phyloP scores from a whole-genome alignment of 2,797 vertebrate genomes.

The Lutjanus campechanus region DNA sequence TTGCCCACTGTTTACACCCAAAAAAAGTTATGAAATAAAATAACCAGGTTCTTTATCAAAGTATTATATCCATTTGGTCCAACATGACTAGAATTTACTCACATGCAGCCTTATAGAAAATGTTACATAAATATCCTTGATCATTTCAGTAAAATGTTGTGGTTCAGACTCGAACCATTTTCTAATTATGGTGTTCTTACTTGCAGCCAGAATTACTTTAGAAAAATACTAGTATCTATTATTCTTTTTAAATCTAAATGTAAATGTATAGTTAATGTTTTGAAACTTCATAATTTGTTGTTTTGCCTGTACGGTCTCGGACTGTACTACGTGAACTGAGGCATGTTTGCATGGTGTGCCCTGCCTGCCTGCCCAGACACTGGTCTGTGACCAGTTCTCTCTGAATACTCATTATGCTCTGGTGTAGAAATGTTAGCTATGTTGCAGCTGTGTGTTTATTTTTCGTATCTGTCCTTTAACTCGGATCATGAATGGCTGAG shows the following conservation, averaged over 20 bases:
- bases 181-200: too few species aligned
- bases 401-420: slow-evolving; percentile 31
- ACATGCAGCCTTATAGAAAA: too few species aligned
- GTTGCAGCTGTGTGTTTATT: slow-evolving; percentile 54
- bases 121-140: too few species aligned
- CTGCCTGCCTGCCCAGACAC: slow-evolving; percentile 15
- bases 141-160: too few species aligned
- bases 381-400: slow-evolving; percentile 32
- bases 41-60: too few species aligned
- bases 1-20: too few species aligned
- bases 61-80: too few species aligned
- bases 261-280: not conserved
- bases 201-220: too few species aligned
- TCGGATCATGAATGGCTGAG: slow-evolving; percentile 25
- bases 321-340: not conserved
- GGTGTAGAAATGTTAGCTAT: slow-evolving; percentile 47
- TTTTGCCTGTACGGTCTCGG: slow-evolving; percentile 1
- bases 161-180: too few species aligned
- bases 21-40: too few species aligned
- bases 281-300: not conserved
- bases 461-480: slow-evolving; percentile 18
- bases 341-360: slow-evolving; percentile 5
- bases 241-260: not conserved
- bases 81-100: too few species aligned
- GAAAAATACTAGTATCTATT: too few species aligned